Evolutionary conservation across 2,797 vertebrate species (phyloP).

Genomic region (Scyliorhinus canicula): DNA sequence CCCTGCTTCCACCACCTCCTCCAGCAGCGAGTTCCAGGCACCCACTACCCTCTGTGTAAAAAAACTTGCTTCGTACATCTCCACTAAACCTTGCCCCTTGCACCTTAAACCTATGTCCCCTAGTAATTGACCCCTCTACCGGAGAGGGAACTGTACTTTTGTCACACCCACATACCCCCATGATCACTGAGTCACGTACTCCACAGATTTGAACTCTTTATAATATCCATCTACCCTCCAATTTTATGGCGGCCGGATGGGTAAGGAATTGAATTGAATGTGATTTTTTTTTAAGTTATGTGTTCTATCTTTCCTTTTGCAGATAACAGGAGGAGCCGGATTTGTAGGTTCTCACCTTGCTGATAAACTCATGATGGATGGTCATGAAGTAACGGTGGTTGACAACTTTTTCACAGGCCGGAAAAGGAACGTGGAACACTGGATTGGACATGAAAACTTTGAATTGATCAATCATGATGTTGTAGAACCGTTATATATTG

Average conservation of each 20-base stretch:
- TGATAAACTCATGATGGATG: constrained; percentile 99
- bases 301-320: constrained; percentile 47
- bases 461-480: constrained; percentile 98
- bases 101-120: too few species aligned
- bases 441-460: constrained; percentile 99
- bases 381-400: constrained; percentile 96
- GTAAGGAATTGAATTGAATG: not conserved
- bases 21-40: too few species aligned
- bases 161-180: not conserved
- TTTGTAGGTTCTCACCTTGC: constrained; percentile 97
- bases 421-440: constrained; percentile 97
- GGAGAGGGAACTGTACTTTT: not conserved
- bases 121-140: too few species aligned
- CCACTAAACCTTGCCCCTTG: too few species aligned
- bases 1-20: too few species aligned
- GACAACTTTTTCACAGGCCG: constrained; percentile 99
- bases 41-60: too few species aligned
- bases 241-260: not conserved
- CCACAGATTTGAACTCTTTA: not conserved
- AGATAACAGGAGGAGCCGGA: constrained; percentile 87
- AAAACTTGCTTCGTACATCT: too few species aligned
- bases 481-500: constrained; percentile 95
- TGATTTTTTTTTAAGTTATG: not conserved
- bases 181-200: not conserved
- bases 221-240: not conserved